These are phyloP conservation scores for Oedothorax gibbosus DNA, from an alignment of 1,140 invertebrate genomes.

Conservation along the genomic window DNA sequence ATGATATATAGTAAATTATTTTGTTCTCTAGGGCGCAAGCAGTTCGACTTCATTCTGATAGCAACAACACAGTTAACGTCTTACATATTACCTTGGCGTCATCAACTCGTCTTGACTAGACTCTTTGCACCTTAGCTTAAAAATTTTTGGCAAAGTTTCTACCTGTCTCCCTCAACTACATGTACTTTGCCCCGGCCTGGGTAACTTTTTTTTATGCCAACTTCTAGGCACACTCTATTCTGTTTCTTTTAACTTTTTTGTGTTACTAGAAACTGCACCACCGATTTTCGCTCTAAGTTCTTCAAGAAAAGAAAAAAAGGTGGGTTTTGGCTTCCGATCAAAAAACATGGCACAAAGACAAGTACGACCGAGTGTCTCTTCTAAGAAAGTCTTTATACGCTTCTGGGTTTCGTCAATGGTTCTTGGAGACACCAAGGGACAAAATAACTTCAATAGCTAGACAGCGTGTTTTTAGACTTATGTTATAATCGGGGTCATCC, in stretches of 20 bases:
- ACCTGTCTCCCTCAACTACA: conserved; percentile 15
- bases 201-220: too few species aligned
- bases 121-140: neutral
- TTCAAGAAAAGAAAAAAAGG: neutral
- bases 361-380: neutral
- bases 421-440: conserved; percentile 2
- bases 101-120: too few species aligned
- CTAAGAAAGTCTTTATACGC: conserved; percentile 6
- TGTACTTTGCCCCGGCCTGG: conserved; percentile 15
- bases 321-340: conserved; percentile 6
- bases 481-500: too few species aligned
- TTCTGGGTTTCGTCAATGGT: conserved; percentile 17
- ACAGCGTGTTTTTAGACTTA: neutral
- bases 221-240: too few species aligned
- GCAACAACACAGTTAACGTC: too few species aligned
- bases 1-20: too few species aligned
- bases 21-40: too few species aligned
- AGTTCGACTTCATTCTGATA: too few species aligned
- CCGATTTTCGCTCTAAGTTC: too few species aligned
- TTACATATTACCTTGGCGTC: too few species aligned
- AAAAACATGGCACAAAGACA: neutral
- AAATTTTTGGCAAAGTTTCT: neutral
- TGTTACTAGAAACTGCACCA: too few species aligned
- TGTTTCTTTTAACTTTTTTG: neutral
- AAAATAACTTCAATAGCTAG: conserved; percentile 5